Conservation (phyloP, 2,888 invertebrate genomes). For the Amphimallon solstitiale region DNA sequence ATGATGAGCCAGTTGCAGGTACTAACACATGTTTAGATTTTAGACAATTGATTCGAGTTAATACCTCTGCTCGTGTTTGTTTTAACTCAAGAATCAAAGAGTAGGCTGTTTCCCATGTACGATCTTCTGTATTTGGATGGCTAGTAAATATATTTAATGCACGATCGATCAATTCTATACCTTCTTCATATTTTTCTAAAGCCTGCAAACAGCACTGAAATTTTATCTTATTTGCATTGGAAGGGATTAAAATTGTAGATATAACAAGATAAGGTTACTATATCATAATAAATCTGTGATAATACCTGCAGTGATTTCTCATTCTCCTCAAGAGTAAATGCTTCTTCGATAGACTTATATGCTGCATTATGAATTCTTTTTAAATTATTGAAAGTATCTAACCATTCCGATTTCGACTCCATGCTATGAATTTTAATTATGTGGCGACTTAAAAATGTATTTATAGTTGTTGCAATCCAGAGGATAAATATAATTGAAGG, state of each 20-base stretch:
- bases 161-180: constrained; percentile 69
- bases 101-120: constrained; percentile 67
- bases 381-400: constrained; percentile 62
- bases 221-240: background rate
- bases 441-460: background rate
- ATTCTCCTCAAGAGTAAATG: constrained; percentile 68
- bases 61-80: constrained; percentile 67
- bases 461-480: too few relatives aligned
- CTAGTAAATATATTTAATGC: constrained; percentile 68
- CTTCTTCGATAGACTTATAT: constrained; percentile 65
- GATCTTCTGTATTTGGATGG: constrained; percentile 65
- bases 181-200: constrained; percentile 68
- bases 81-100: constrained; percentile 72
- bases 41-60: constrained; percentile 62
- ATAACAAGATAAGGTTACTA: background rate
- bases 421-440: background rate
- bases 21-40: constrained; percentile 44
- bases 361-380: constrained; percentile 65
- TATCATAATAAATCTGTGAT: background rate
- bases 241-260: constrained; percentile 3
- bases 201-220: constrained; percentile 60
- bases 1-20: background rate
- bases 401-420: constrained; percentile 55
- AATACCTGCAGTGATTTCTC: constrained; percentile 62
- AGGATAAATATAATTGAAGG: too few relatives aligned